Conservation (phyloP, 1,140 invertebrate species). For the Hypsibius dujardini region DNA sequence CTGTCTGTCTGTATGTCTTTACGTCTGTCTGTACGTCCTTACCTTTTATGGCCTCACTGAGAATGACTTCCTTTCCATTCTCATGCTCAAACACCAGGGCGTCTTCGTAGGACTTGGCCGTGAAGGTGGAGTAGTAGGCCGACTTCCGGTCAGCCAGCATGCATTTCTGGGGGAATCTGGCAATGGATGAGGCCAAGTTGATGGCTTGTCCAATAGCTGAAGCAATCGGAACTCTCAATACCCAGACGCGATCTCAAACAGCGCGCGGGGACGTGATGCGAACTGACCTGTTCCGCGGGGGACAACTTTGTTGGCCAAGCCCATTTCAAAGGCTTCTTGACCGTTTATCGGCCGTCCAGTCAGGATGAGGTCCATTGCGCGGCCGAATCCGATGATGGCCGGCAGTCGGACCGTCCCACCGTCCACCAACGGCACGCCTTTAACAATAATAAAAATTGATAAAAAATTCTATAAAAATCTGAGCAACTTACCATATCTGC, state of each 20-base stretch:
- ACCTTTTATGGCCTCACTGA: constrained; percentile 35
- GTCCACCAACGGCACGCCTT: constrained; percentile 62
- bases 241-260: neutral
- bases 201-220: constrained; percentile 54
- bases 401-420: constrained; percentile 59
- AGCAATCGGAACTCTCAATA: neutral
- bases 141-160: constrained; percentile 53
- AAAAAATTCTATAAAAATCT: constrained; percentile 16
- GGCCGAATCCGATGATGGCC: constrained; percentile 56
- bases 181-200: constrained; percentile 49
- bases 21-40: no score
- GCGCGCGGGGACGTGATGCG: constrained; percentile 18
- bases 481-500: constrained; percentile 60
- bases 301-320: constrained; percentile 55
- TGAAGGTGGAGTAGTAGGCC: constrained; percentile 40
- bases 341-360: constrained; percentile 56
- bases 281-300: constrained; percentile 59
- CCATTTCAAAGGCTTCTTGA: constrained; percentile 57
- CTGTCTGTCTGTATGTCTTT: no score
- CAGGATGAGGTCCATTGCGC: constrained; percentile 66
- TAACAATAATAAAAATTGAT: constrained; percentile 23
- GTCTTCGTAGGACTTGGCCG: constrained; percentile 40
- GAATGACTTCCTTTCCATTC: constrained; percentile 43
- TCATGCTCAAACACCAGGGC: constrained; percentile 51
- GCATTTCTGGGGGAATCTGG: constrained; percentile 61